phyloP scores from a whole-genome alignment of 2,888 invertebrate genomes.

The Amblyjoppa fuscipennis region DNA sequence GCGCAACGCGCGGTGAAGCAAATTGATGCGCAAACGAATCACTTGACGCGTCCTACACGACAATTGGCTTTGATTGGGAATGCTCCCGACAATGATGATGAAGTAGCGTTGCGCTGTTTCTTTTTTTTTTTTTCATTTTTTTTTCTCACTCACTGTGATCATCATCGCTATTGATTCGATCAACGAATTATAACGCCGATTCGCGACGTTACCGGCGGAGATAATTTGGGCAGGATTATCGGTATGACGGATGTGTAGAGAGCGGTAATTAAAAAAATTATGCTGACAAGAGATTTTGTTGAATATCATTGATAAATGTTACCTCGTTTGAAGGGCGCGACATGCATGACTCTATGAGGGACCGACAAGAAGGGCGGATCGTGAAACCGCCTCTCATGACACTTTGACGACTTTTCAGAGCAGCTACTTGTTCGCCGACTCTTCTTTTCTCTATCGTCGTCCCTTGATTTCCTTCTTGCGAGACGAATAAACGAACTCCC shows the following conservation, averaged over 20 bases:
- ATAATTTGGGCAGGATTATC: neutral
- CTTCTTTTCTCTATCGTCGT: constrained; percentile 58
- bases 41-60: constrained; percentile 17
- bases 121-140: neutral
- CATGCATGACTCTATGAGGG: constrained; percentile 85
- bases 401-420: constrained; percentile 82
- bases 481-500: neutral
- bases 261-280: neutral
- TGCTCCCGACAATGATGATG: neutral
- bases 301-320: constrained; percentile 65
- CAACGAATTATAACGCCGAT: neutral
- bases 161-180: neutral
- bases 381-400: constrained; percentile 85
- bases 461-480: constrained; percentile 8
- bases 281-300: neutral
- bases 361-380: constrained; percentile 84
- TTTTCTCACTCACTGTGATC: neutral
- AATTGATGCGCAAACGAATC: constrained; percentile 22
- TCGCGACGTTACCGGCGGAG: neutral
- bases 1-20: constrained; percentile 19
- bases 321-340: constrained; percentile 85
- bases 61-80: constrained; percentile 47
- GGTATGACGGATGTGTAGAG: neutral
- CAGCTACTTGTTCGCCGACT: constrained; percentile 76
- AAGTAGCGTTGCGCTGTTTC: neutral